A percentile compares a stretch with the other conserved stretches of the same genome.
Evolutionary conservation across 2,113 vertebrate species (phyloP).

Genomic region (Lasiurus cinereus): DNA sequence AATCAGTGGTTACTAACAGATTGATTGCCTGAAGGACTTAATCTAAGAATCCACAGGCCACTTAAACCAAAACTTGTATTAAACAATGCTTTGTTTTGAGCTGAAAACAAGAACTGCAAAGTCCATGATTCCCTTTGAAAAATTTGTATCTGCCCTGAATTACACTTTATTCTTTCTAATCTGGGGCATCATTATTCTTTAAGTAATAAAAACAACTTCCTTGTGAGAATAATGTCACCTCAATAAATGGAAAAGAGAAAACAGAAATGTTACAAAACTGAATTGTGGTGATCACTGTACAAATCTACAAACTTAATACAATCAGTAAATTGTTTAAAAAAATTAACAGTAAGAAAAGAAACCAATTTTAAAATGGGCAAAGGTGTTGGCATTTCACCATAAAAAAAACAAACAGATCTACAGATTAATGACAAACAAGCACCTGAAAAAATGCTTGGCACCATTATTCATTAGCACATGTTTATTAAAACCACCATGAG

Average conservation of each 20-base stretch:
- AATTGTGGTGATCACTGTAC: background rate
- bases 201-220: background rate
- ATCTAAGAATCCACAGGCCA: background rate
- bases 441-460: background rate
- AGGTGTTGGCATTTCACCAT: background rate
- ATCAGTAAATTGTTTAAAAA: background rate
- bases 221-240: background rate
- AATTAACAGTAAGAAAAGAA: conserved; percentile 13
- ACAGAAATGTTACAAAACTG: background rate
- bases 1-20: background rate
- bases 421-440: background rate
- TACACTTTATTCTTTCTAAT: background rate
- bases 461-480: background rate
- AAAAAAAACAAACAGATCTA: background rate
- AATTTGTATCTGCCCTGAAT: background rate
- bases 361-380: background rate
- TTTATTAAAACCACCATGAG: background rate
- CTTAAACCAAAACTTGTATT: background rate
- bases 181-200: background rate
- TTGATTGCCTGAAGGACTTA: background rate
- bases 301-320: background rate
- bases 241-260: too few relatives aligned
- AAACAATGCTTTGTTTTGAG: background rate
- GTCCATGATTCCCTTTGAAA: background rate
- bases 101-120: conserved; percentile 34